These are phyloP conservation scores for Cerceris ruficornis DNA, from an alignment of 2,888 invertebrate species.

Conservation along the genomic window DNA sequence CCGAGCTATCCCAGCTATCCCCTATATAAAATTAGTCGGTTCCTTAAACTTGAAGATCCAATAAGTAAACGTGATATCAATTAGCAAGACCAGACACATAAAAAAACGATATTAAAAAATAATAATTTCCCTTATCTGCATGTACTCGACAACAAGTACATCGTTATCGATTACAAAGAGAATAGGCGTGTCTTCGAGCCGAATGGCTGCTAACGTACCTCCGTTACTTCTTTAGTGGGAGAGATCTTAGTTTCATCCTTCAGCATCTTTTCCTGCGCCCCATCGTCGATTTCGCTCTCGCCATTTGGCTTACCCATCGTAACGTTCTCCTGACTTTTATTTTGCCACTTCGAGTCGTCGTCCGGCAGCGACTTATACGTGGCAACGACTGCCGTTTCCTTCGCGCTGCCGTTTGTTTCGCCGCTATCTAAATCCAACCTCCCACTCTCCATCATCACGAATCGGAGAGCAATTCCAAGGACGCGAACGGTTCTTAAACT, in stretches of 20 bases:
- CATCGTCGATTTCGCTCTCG: constrained; percentile 75
- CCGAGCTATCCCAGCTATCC: no score
- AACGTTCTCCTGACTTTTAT: constrained; percentile 30
- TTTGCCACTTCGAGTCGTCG: constrained; percentile 66
- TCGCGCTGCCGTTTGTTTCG: constrained; percentile 68
- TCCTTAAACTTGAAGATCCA: not conserved
- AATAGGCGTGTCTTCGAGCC: constrained; percentile 4
- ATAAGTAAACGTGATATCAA: not conserved
- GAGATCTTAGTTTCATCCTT: constrained; percentile 74
- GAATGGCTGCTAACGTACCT: constrained; percentile 65
- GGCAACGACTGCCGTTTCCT: constrained; percentile 66
- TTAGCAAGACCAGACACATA: not conserved
- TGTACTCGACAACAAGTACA: not conserved
- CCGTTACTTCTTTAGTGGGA: constrained; percentile 70
- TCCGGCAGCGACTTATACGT: constrained; percentile 74
- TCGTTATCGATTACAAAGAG: constrained; percentile 21
- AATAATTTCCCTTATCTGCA: not conserved
- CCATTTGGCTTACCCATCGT: constrained; percentile 76
- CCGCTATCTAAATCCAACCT: constrained; percentile 70
- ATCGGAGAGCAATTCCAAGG: constrained; percentile 21
- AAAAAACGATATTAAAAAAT: not conserved
- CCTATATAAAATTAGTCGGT: no score
- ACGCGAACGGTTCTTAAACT: constrained; percentile 9
- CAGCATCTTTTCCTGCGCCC: constrained; percentile 78
- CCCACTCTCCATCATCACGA: constrained; percentile 75